Conservation (phyloP, 2,113 vertebrate species). For the Aspidoscelis tigris region DNA sequence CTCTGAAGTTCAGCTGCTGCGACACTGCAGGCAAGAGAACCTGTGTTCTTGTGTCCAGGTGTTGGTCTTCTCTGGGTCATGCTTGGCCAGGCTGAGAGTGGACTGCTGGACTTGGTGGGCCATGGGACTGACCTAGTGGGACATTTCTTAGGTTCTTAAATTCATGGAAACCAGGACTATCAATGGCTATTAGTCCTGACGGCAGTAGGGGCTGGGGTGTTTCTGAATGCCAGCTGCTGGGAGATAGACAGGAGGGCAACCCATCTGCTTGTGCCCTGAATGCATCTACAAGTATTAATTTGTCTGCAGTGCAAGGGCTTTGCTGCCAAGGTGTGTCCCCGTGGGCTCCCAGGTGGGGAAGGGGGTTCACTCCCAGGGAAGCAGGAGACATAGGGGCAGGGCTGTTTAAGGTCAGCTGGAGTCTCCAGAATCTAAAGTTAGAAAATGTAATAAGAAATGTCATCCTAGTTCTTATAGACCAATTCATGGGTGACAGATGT, state of each 20-base stretch:
- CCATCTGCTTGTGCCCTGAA: not conserved
- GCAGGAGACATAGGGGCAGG: not conserved
- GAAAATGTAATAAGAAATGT: not conserved
- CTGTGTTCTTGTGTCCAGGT: no score
- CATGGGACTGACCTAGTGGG: no score
- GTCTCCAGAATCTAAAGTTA: not conserved
- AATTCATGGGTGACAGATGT: no score
- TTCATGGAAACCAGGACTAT: no score
- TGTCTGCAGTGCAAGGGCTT: not conserved
- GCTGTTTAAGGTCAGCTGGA: no score
- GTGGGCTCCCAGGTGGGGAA: not conserved
- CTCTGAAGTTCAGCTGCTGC: no score
- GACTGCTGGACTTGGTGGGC: not conserved
- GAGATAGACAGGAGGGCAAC: not conserved
- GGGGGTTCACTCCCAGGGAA: not conserved
- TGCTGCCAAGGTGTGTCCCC: not conserved
- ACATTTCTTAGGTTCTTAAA: no score
- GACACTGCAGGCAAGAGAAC: not conserved
- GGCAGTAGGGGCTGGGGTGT: no score
- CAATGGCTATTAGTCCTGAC: no score
- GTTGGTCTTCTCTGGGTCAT: no score
- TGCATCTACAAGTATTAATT: not conserved
- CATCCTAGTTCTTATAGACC: no score
- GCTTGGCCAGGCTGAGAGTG: no score
- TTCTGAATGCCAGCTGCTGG: not conserved